Evolutionary conservation across 2,113 vertebrate genomes (phyloP).

Genomic region (Salvator merianae): DNA sequence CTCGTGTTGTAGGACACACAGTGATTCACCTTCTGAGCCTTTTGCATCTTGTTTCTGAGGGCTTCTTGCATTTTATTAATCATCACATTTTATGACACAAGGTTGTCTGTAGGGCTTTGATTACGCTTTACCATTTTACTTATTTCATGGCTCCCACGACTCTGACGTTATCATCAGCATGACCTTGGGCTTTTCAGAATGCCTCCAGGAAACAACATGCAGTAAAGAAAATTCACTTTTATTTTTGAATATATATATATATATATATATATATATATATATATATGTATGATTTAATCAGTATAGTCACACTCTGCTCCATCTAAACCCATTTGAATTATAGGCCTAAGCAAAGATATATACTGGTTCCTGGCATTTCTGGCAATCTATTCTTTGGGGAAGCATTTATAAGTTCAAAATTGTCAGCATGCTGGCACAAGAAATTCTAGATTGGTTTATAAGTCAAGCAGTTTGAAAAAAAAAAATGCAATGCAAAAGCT

Average conservation of each 20-base stretch:
- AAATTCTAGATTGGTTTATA: not conserved
- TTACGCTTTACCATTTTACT: slow-evolving; percentile 30
- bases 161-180: slow-evolving; percentile 9
- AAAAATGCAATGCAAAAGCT: no score
- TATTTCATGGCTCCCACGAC: slow-evolving; percentile 8
- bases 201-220: slow-evolving; percentile 25
- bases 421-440: slow-evolving; percentile 6
- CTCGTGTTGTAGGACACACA: not conserved
- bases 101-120: slow-evolving; percentile 13
- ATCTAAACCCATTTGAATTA: slow-evolving; percentile 16
- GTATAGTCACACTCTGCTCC: not conserved
- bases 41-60: slow-evolving; percentile 17
- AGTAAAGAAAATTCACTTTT: not conserved
- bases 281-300: slow-evolving; percentile 28
- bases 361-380: slow-evolving; percentile 3
- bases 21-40: slow-evolving; percentile 21
- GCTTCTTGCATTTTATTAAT: slow-evolving; percentile 31
- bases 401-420: not conserved
- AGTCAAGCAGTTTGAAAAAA: not conserved
- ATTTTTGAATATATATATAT: not conserved
- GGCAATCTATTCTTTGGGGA: slow-evolving; percentile 2
- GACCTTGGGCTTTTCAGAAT: slow-evolving; percentile 43
- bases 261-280: not conserved
- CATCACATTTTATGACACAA: slow-evolving; percentile 15
- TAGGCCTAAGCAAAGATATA: slow-evolving; percentile 12